A percentile compares a stretch with the other conserved stretches of the same genome.
phyloP scores from a whole-genome alignment of 2,113 vertebrate genomes.

The Uria aalge region DNA sequence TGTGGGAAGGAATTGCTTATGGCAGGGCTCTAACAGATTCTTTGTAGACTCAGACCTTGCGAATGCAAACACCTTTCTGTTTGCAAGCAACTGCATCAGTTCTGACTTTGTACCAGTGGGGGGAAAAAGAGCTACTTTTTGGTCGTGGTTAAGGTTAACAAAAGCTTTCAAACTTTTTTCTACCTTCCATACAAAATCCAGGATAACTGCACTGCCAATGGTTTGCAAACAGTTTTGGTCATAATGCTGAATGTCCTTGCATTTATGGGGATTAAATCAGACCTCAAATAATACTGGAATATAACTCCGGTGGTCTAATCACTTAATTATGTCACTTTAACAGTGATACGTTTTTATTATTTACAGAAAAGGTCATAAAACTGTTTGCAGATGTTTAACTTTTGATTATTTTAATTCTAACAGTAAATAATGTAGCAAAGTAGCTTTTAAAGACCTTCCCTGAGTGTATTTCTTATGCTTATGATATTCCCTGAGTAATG shows the following conservation, averaged over 20 bases:
- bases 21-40: background rate
- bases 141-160: background rate
- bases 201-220: background rate
- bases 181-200: background rate
- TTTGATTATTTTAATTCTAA: constrained; percentile 11
- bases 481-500: background rate
- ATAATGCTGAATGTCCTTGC: background rate
- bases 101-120: background rate
- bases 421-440: background rate
- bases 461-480: background rate
- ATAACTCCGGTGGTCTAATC: constrained; percentile 22
- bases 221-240: background rate
- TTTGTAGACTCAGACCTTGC: background rate
- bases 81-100: background rate
- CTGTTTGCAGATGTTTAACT: constrained; percentile 1
- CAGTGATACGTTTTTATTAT: background rate
- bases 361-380: background rate
- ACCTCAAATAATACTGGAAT: background rate
- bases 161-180: background rate
- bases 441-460: background rate
- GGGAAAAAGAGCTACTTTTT: background rate
- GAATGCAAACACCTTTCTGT: background rate
- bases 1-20: background rate
- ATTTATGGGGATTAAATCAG: background rate
- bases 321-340: background rate